A percentile compares a stretch with the other conserved stretches of the same genome.
Evolutionary conservation across 1,140 invertebrate species (phyloP).

Genomic region (Ditylenchus dipsaci): DNA sequence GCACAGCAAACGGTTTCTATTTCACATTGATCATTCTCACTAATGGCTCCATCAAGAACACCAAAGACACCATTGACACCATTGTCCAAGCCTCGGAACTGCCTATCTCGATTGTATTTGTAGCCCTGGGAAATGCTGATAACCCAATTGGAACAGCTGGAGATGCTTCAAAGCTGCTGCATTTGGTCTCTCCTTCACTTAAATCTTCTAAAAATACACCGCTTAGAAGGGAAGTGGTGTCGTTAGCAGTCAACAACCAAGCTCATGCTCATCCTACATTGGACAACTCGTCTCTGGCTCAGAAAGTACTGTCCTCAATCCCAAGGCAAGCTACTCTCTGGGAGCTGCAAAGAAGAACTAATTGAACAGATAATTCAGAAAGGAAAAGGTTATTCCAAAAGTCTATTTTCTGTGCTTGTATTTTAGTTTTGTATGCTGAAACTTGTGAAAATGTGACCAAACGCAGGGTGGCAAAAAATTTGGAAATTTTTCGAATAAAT

Average conservation of each 20-base stretch:
- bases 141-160: conserved; percentile 38
- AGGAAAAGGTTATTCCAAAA: no score
- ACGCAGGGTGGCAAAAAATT: no score
- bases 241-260: conserved; percentile 14
- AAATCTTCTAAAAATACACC: conserved; percentile 54
- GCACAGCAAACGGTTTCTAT: conserved; percentile 26
- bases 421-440: no score
- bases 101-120: conserved; percentile 41
- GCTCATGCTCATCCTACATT: conserved; percentile 4
- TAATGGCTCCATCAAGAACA: conserved; percentile 35
- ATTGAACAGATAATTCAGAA: no score
- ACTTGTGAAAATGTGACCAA: no score
- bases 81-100: conserved; percentile 41
- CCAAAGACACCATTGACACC: conserved; percentile 39
- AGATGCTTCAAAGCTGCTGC: conserved; percentile 16
- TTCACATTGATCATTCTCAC: conserved; percentile 42
- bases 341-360: background rate
- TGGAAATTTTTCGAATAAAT: no score
- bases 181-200: conserved; percentile 33
- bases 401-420: no score
- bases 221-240: conserved; percentile 22
- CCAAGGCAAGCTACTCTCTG: conserved; percentile 11
- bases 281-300: conserved; percentile 9
- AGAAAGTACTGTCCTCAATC: conserved; percentile 8
- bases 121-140: conserved; percentile 30